These are phyloP conservation scores for Drosophila greeni DNA, from an alignment of 2,888 invertebrate genomes.

Conservation along the genomic window DNA sequence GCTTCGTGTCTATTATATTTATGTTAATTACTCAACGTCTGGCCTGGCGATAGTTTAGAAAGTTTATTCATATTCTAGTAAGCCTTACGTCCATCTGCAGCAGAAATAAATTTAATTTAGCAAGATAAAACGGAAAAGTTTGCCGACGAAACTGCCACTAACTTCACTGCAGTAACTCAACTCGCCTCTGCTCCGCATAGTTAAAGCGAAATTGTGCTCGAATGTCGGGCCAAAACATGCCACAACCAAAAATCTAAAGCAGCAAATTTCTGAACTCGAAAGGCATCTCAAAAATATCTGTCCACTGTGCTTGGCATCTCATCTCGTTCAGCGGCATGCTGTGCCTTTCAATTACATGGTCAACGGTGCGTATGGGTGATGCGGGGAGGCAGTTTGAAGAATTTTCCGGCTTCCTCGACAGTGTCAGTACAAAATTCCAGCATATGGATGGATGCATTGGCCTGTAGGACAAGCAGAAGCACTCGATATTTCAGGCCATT, in stretches of 20 bases:
- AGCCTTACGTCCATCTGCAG: not conserved
- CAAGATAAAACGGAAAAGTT: constrained; percentile 17
- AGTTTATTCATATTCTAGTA: not conserved
- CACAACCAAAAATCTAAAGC: constrained; percentile 20
- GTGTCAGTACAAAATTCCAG: constrained; percentile 34
- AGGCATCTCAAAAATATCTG: constrained; percentile 16
- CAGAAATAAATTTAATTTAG: constrained; percentile 11
- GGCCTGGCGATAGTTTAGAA: not conserved
- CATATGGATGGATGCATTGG: constrained; percentile 41
- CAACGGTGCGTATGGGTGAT: constrained; percentile 37
- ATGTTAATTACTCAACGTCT: constrained; percentile 7
- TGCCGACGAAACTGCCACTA: constrained; percentile 2
- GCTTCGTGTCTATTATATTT: not conserved
- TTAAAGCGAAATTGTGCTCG: constrained; percentile 7
- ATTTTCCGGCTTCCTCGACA: constrained; percentile 23
- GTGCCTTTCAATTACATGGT: constrained; percentile 31
- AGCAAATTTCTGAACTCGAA: constrained; percentile 8
- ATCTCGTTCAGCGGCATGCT: constrained; percentile 15
- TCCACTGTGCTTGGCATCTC: constrained; percentile 14
- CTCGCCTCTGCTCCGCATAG: constrained; percentile 4
- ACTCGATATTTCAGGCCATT: constrained; percentile 27
- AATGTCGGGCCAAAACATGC: constrained; percentile 7
- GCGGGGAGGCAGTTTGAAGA: constrained; percentile 7
- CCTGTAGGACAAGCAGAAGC: constrained; percentile 9
- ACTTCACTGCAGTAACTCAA: constrained; percentile 20